These are phyloP conservation scores for Engystomops pustulosus DNA, from an alignment of 2,113 vertebrate species.

Conservation along the genomic window DNA sequence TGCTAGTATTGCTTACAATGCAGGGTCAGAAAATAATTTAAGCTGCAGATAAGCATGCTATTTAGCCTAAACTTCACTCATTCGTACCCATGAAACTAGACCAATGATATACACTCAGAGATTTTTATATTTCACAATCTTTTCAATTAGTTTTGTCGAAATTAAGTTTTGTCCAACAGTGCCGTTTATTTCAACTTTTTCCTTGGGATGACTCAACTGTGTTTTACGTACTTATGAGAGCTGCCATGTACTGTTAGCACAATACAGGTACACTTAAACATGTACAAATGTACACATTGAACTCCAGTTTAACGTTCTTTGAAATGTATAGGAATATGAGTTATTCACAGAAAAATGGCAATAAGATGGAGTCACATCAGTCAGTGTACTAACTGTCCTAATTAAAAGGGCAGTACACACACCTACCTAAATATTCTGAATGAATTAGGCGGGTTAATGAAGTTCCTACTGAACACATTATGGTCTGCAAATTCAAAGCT, in stretches of 20 bases:
- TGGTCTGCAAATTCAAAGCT: constrained; percentile 73
- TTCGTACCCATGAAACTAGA: constrained; percentile 1
- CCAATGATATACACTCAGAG: not conserved
- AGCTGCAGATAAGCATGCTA: constrained; percentile 25
- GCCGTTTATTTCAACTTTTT: constrained; percentile 62
- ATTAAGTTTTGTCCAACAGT: constrained; percentile 70
- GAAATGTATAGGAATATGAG: constrained; percentile 76
- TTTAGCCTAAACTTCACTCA: not conserved
- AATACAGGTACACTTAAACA: constrained; percentile 63
- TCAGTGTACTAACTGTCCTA: constrained; percentile 71
- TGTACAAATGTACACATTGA: constrained; percentile 71
- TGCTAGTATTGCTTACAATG: constrained; percentile 47
- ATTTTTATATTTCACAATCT: not conserved
- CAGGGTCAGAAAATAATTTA: constrained; percentile 13
- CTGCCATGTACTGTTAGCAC: constrained; percentile 68
- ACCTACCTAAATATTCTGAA: constrained; percentile 66
- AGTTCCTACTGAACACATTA: constrained; percentile 71
- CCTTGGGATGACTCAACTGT: constrained; percentile 63
- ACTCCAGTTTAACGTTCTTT: constrained; percentile 69
- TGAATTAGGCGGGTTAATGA: constrained; percentile 65
- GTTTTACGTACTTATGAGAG: constrained; percentile 60
- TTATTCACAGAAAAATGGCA: constrained; percentile 77
- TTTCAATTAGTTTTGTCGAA: constrained; percentile 5
- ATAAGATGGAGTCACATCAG: constrained; percentile 75
- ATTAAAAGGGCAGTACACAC: constrained; percentile 65